A percentile compares a stretch with the other conserved stretches of the same genome.
These are phyloP conservation scores for Glaucopsyche alexis DNA, from an alignment of 2,888 invertebrate genomes.

Conservation along the genomic window DNA sequence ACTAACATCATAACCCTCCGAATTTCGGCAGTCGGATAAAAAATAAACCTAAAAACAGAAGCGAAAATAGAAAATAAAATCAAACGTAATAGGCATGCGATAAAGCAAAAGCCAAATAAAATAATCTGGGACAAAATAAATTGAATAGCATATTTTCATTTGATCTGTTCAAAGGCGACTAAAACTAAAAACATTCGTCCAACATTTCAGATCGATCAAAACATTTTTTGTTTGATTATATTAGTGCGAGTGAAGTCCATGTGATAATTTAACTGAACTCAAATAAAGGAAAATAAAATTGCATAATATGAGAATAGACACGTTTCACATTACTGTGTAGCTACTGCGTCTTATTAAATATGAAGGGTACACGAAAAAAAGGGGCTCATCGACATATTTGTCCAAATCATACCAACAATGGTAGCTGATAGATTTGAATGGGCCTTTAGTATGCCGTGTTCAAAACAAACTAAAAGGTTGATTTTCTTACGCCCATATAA, in stretches of 20 bases:
- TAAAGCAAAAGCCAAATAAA: conserved; percentile 9
- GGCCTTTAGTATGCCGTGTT: too few relatives aligned
- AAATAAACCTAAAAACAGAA: background rate
- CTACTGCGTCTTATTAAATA: too few relatives aligned
- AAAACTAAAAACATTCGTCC: background rate
- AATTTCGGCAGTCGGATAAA: background rate
- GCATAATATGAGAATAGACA: too few relatives aligned
- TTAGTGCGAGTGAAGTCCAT: background rate
- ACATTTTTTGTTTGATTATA: background rate
- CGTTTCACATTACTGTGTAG: too few relatives aligned
- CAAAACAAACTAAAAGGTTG: too few relatives aligned
- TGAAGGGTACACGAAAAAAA: too few relatives aligned
- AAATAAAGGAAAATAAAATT: too few relatives aligned
- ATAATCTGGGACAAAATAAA: conserved; percentile 17
- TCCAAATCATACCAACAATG: too few relatives aligned
- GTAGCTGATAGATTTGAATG: too few relatives aligned
- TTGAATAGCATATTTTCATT: conserved; percentile 4
- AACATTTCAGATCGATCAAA: background rate
- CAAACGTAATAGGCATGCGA: background rate
- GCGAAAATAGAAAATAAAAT: conserved; percentile 15
- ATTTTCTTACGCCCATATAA: too few relatives aligned
- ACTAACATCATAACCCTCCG: background rate
- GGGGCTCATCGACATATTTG: too few relatives aligned
- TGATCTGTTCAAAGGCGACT: background rate
- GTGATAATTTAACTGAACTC: too few relatives aligned